These are phyloP conservation scores for Amia ocellicauda DNA, from an alignment of 2,113 vertebrate genomes.

Conservation along the genomic window DNA sequence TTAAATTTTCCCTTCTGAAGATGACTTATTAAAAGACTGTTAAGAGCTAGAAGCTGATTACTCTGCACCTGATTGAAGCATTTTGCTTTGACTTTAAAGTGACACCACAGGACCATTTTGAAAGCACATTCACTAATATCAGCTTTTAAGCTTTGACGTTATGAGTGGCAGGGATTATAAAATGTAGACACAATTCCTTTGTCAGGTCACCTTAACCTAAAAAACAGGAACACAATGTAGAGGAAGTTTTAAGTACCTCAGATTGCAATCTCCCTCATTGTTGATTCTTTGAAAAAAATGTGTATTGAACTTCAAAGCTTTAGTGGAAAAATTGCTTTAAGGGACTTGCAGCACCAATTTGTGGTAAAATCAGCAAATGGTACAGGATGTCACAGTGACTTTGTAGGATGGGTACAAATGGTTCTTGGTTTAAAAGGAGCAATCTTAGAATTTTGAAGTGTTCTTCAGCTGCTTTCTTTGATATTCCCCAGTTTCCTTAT, in stretches of 20 bases:
- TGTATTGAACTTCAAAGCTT: neutral
- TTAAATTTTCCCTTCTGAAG: neutral
- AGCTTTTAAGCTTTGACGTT: neutral
- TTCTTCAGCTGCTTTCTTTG: too few relatives aligned
- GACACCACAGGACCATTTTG: too few relatives aligned
- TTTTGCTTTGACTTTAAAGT: too few relatives aligned
- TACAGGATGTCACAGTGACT: neutral
- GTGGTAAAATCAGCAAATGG: neutral
- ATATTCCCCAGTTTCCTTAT: too few relatives aligned
- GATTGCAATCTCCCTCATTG: neutral
- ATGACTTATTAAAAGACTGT: too few relatives aligned
- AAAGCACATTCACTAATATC: too few relatives aligned
- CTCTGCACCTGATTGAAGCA: too few relatives aligned
- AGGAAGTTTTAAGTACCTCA: neutral
- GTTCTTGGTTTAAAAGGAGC: too few relatives aligned
- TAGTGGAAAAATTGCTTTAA: neutral
- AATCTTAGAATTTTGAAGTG: too few relatives aligned
- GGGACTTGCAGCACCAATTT: neutral
- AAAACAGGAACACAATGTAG: neutral
- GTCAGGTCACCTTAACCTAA: constrained; percentile 48
- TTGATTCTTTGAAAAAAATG: neutral
- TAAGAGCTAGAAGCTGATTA: too few relatives aligned
- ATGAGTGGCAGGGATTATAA: neutral
- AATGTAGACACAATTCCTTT: constrained; percentile 13
- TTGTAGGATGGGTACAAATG: neutral